These are phyloP conservation scores for Halictus quadricinctus DNA, from an alignment of 2,888 invertebrate species.

Conservation along the genomic window DNA sequence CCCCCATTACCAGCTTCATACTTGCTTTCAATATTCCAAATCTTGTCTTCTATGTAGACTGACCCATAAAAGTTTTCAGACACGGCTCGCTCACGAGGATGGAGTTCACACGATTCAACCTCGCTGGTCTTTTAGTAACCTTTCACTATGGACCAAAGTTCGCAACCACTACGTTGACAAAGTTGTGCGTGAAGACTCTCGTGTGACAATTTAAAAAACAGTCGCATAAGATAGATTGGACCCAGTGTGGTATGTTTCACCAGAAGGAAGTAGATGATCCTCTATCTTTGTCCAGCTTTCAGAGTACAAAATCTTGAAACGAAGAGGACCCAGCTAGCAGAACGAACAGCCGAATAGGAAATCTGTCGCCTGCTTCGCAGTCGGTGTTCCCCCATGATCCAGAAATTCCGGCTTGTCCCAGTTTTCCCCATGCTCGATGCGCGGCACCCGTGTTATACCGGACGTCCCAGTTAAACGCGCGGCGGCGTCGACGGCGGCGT, in stretches of 20 bases:
- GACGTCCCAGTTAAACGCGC: slow-evolving; percentile 68
- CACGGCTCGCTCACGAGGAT: too few relatives aligned
- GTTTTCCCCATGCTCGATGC: slow-evolving; percentile 34
- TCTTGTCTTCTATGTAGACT: background rate
- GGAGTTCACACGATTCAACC: too few relatives aligned
- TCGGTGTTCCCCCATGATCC: slow-evolving; percentile 4
- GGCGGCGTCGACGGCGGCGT: slow-evolving; percentile 19
- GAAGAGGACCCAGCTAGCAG: background rate
- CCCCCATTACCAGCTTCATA: background rate
- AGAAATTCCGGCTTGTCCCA: slow-evolving; percentile 52
- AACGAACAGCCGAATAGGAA: background rate
- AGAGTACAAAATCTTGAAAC: background rate
- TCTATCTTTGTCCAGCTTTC: background rate
- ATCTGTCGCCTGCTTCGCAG: slow-evolving; percentile 7
- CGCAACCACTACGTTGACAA: too few relatives aligned
- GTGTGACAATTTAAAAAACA: too few relatives aligned
- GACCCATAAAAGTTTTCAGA: background rate
- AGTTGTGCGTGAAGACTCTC: too few relatives aligned
- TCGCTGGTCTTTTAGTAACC: too few relatives aligned
- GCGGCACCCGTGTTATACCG: slow-evolving; percentile 24
- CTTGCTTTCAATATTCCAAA: background rate
- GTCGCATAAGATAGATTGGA: background rate
- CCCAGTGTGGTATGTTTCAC: background rate
- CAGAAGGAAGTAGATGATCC: background rate
- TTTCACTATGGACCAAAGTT: too few relatives aligned